phyloP scores from a whole-genome alignment of 2,113 vertebrate genomes.

The Lagenorhynchus albirostris region DNA sequence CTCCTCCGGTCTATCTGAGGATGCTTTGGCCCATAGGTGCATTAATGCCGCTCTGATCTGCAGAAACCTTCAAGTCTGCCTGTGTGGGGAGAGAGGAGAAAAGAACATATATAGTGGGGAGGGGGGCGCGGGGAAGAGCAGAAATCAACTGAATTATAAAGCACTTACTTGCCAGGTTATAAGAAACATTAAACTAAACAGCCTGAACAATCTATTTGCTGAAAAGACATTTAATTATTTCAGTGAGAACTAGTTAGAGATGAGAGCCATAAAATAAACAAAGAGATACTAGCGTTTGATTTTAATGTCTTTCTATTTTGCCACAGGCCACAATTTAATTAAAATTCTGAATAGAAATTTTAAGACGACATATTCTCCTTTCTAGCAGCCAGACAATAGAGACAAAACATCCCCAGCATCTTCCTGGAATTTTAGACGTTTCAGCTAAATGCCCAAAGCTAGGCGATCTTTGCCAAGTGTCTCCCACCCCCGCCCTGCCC shows the following conservation, averaged over 20 bases:
- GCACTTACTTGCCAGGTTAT: constrained; percentile 49
- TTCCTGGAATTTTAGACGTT: constrained; percentile 35
- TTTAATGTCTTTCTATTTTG: constrained; percentile 72
- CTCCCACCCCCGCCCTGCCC: not conserved
- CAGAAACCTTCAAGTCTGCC: constrained; percentile 8
- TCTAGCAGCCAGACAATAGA: constrained; percentile 24
- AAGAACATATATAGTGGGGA: not conserved
- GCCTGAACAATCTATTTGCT: constrained; percentile 60
- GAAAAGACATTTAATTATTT: constrained; percentile 65
- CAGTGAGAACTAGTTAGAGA: constrained; percentile 54
- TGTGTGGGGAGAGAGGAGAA: not conserved
- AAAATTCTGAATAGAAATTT: constrained; percentile 66
- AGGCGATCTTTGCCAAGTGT: not conserved
- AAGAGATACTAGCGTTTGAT: constrained; percentile 53
- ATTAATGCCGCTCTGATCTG: not conserved
- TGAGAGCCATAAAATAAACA: constrained; percentile 40
- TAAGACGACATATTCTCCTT: constrained; percentile 39
- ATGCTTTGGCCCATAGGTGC: not conserved
- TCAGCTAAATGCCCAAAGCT: not conserved
- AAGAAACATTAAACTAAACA: constrained; percentile 65
- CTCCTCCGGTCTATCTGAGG: not conserved
- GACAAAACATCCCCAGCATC: constrained; percentile 19
- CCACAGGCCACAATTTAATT: constrained; percentile 66
- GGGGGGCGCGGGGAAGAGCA: not conserved
- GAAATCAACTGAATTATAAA: constrained; percentile 48